Evolutionary conservation across 1,140 invertebrate genomes (phyloP).

Genomic region (Nasonia vitripennis): DNA sequence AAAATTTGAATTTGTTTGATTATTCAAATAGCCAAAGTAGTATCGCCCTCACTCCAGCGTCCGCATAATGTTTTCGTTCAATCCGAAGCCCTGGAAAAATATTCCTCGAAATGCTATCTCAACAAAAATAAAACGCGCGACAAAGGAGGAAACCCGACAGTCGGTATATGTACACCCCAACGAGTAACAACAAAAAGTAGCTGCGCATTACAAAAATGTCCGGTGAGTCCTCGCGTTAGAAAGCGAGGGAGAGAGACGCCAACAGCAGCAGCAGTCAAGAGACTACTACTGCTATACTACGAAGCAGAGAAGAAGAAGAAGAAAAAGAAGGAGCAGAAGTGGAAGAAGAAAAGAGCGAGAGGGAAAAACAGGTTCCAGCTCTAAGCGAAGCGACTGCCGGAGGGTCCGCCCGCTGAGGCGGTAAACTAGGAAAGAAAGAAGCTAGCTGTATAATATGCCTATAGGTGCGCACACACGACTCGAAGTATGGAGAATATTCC

Average conservation of each 20-base stretch:
- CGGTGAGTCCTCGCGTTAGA: not conserved
- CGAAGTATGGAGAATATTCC: not conserved
- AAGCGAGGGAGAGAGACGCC: not conserved
- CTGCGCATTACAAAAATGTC: not conserved
- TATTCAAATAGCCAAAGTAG: no score
- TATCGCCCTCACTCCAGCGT: no score
- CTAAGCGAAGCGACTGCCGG: conserved; percentile 1
- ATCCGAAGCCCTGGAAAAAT: no score
- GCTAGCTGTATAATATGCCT: conserved; percentile 38
- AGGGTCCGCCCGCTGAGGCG: conserved; percentile 49
- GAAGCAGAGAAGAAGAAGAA: not conserved
- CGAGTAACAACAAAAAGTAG: not conserved
- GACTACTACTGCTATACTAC: not conserved
- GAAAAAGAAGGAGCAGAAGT: not conserved
- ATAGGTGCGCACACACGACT: not conserved
- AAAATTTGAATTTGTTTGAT: not conserved
- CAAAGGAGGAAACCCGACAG: no score
- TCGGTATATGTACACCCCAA: no score
- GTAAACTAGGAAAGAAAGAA: conserved; percentile 57
- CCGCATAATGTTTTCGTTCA: no score
- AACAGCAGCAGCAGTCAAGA: not conserved
- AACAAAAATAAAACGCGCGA: no score
- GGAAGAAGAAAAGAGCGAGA: not conserved
- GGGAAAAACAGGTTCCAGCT: conserved; percentile 11
- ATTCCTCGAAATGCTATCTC: no score